Evolutionary conservation across 1,140 invertebrate genomes (phyloP), one percentile per base, ranked within the genome.

Genomic region (Nylanderia fulva): DNA sequence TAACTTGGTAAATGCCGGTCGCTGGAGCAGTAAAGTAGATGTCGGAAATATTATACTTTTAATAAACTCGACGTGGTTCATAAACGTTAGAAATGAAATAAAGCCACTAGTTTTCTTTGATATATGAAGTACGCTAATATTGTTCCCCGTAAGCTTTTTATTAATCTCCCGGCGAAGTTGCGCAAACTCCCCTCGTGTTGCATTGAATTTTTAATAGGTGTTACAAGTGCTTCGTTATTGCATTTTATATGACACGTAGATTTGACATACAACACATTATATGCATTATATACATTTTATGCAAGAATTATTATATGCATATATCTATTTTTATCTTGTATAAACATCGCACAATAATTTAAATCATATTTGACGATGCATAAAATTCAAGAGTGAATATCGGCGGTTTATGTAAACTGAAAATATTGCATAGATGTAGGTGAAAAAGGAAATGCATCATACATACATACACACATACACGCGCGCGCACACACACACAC

Each of bases 11-110:
- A 82, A 82, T 72, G 77, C 66, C 29, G 64, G 77, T 69, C 77
- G 64, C 64, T 60, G 66, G 77, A 82, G 77, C 39, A 58, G 66
- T 82, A 82, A 82, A 82, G 52, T 54, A 82, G 66, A 82, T 82
- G 77, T 54, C 36, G 77, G 66, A 58, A 71, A 71, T 82, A 82
- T 82, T 82, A 71, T 71, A 82, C 66, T 71, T 82, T 82, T 82
- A 82, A 82, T 82, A 68, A 82, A 58, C 77, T 82, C 66, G 66
- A 82, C 77, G 64, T 82, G 52, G 66, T 82, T 82, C 77, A 71
- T 82, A 82, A 82, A 82, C 66, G 77, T 82, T 82, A 71, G 77
- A 42, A 82, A 82, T 82, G 77, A 82, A 82, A 82, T 71, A 82
- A 58, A 71, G 77, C 77, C 36, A 82, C 66, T 82, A 82, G 66